A percentile compares a stretch with the other conserved stretches of the same genome.
Conservation (phyloP, 2,113 vertebrate species). For the Paradoxurus hermaphroditus region DNA sequence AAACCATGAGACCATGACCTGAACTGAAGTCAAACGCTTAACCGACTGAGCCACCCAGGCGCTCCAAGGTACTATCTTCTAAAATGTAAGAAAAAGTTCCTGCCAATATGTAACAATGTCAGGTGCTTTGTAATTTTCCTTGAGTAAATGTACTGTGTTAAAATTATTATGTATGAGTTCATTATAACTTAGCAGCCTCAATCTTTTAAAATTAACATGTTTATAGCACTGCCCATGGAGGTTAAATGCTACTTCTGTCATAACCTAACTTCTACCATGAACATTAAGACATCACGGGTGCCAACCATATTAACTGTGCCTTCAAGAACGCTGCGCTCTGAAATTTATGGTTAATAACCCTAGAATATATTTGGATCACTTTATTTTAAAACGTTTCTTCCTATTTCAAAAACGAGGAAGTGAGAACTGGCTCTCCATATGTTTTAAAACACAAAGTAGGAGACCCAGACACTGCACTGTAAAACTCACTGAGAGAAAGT, state of each 20-base stretch:
- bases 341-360: neutral
- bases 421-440: neutral
- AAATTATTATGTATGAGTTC: neutral
- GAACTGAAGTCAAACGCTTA: too few species aligned
- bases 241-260: neutral
- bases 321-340: neutral
- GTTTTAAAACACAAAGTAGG: constrained; percentile 44
- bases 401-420: constrained; percentile 54
- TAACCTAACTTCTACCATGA: neutral
- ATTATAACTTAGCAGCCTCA: constrained; percentile 12
- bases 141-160: neutral
- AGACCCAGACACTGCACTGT: neutral
- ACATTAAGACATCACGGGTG: neutral
- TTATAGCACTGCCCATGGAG: neutral
- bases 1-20: too few species aligned
- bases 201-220: constrained; percentile 19
- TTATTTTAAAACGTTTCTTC: constrained; percentile 52
- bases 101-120: neutral
- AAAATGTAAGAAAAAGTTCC: neutral
- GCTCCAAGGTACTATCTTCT: neutral
- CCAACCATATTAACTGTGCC: neutral
- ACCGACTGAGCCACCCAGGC: too few species aligned
- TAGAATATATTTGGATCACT: constrained; percentile 1
- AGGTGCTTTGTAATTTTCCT: constrained; percentile 24
- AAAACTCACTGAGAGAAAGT: neutral